Percentiles rank a stretch among this genome's conserved stretches.
Conservation (phyloP, 2,113 vertebrate genomes). For the Mastomys coucha region DNA sequence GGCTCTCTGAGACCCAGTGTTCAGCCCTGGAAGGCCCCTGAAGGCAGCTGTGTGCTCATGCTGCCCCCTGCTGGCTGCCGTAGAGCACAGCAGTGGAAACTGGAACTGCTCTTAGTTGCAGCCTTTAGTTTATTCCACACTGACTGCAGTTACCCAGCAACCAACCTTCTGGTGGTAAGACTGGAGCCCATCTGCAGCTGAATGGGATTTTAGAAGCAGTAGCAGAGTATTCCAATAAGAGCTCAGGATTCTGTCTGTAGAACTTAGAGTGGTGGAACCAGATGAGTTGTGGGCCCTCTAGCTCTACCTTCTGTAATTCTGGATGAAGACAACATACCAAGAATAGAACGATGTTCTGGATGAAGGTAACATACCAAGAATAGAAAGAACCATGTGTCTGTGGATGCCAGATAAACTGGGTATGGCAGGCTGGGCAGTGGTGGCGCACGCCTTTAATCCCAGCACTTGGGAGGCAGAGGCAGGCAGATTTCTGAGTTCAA, state of each 20-base stretch:
- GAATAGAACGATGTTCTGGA: background rate
- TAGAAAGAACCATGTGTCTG: background rate
- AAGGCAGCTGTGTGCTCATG: background rate
- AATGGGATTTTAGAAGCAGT: slow-evolving; percentile 1
- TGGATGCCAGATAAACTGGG: slow-evolving; percentile 24
- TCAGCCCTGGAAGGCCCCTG: background rate
- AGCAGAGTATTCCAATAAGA: background rate
- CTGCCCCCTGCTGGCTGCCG: slow-evolving; percentile 63
- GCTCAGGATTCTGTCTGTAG: background rate
- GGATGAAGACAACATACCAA: background rate
- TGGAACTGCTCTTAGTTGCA: background rate
- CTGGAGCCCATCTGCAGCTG: background rate
- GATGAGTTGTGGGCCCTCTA: background rate
- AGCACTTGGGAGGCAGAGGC: too few relatives aligned
- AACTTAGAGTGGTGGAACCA: background rate
- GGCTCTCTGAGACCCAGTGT: background rate
- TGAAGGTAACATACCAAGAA: too few relatives aligned
- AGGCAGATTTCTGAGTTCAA: too few relatives aligned
- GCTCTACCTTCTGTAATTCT: background rate
- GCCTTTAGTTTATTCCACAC: background rate
- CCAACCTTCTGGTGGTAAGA: background rate
- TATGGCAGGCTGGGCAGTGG: background rate
- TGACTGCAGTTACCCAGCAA: background rate
- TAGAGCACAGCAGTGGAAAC: background rate
- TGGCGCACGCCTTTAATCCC: too few relatives aligned